Evolutionary conservation across 2,888 invertebrate species (phyloP).

Genomic region (Tenthredo scrophulariae): DNA sequence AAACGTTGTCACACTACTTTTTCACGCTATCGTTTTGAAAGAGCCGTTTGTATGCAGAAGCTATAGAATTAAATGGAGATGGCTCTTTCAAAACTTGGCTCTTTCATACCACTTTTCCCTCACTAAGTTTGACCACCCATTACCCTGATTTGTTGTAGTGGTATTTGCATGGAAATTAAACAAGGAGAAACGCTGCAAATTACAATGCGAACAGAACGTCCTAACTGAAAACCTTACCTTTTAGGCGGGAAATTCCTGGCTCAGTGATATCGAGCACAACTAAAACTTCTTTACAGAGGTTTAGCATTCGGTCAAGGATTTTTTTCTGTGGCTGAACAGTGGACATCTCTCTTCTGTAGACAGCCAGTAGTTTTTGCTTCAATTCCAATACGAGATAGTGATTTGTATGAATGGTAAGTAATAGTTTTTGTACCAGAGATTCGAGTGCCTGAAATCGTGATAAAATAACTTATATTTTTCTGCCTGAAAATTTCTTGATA

Average conservation of each 20-base stretch:
- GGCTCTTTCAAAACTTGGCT: too few relatives aligned
- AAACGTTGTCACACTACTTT: too few relatives aligned
- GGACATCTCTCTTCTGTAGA: constrained; percentile 71
- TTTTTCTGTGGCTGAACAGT: constrained; percentile 76
- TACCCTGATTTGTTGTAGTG: not conserved
- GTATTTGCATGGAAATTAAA: not conserved
- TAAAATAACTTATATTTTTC: not conserved
- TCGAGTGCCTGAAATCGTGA: constrained; percentile 73
- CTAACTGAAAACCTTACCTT: constrained; percentile 79
- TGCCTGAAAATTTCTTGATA: not conserved
- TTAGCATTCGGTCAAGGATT: constrained; percentile 83
- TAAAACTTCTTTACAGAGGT: constrained; percentile 84
- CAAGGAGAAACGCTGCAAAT: not conserved
- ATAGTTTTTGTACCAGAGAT: constrained; percentile 78
- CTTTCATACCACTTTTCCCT: too few relatives aligned
- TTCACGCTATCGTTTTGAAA: too few relatives aligned
- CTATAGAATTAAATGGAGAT: too few relatives aligned
- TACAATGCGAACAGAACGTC: too few relatives aligned
- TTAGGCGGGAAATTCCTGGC: constrained; percentile 86
- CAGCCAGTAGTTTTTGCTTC: constrained; percentile 85
- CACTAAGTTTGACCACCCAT: not conserved
- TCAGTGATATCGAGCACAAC: constrained; percentile 84
- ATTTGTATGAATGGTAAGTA: constrained; percentile 82
- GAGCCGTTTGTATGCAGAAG: too few relatives aligned
- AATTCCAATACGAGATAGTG: constrained; percentile 85